Conservation (phyloP, 92 coral and sea anemone species). For the Plumapathes pennacea region DNA sequence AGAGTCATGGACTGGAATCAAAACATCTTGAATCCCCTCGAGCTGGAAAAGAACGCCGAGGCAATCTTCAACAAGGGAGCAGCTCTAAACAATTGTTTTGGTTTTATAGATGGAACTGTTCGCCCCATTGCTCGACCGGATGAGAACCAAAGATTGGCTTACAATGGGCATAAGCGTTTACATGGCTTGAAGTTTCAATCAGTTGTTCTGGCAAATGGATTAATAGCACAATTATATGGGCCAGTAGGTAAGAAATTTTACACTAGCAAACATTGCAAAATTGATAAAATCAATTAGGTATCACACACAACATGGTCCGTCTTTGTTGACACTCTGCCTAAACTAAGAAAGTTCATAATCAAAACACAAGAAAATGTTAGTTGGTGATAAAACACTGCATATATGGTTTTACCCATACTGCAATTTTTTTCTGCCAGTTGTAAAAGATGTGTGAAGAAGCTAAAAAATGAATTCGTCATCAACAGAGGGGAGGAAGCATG, state of each 20-base stretch:
- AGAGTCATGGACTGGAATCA: conserved; percentile 46
- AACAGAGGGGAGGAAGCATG: conserved; percentile 13
- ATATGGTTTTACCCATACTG: too few species aligned
- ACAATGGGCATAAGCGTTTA: conserved; percentile 35
- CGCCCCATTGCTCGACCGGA: conserved; percentile 35
- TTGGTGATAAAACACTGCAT: too few species aligned
- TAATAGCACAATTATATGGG: conserved; percentile 40
- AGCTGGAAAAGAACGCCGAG: conserved; percentile 42
- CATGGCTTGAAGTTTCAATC: conserved; percentile 38
- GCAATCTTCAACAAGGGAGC: conserved; percentile 46
- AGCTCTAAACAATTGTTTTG: conserved; percentile 51
- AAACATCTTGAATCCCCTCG: conserved; percentile 23
- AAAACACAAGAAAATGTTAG: too few species aligned
- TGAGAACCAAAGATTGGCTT: conserved; percentile 26
- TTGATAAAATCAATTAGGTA: too few species aligned
- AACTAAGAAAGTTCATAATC: neutral
- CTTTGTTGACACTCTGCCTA: neutral
- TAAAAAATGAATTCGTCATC: too few species aligned
- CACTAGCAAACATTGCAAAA: too few species aligned
- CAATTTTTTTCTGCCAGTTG: conserved; percentile 6
- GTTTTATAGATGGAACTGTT: conserved; percentile 41
- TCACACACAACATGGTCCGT: neutral
- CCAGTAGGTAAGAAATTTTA: conserved; percentile 30
- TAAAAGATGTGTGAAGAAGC: neutral
- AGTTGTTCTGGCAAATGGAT: conserved; percentile 37